Evolutionary conservation across 2,113 vertebrate species (phyloP).

Genomic region (Phocoena sinus): DNA sequence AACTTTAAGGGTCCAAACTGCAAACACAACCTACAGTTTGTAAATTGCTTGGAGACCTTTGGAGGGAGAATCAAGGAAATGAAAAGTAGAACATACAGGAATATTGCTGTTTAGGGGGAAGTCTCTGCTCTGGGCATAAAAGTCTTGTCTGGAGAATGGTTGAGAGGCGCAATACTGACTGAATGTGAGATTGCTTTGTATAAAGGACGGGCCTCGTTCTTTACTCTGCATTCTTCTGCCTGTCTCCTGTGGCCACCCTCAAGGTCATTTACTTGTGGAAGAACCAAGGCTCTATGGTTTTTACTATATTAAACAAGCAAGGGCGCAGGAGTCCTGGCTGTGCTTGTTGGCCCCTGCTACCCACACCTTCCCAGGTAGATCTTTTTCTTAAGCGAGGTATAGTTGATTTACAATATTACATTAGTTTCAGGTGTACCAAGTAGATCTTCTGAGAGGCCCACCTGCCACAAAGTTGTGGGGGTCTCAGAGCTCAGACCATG

Average conservation of each 20-base stretch:
- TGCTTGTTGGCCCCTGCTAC: not conserved
- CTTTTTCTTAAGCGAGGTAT: not conserved
- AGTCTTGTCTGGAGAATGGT: conserved; percentile 36
- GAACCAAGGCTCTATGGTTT: not conserved
- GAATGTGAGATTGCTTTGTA: conserved; percentile 28
- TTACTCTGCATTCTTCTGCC: not conserved
- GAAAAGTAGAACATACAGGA: conserved; percentile 59
- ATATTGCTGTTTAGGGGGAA: conserved; percentile 64
- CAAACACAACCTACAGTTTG: conserved; percentile 69
- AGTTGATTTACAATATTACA: not conserved
- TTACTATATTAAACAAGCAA: not conserved
- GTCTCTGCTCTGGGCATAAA: conserved; percentile 60
- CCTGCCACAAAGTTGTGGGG: not conserved
- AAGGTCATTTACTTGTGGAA: conserved; percentile 18
- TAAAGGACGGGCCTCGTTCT: not conserved
- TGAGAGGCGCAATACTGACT: not conserved
- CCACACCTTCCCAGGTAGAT: not conserved
- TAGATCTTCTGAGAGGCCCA: not conserved
- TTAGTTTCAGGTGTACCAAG: not conserved
- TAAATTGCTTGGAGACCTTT: conserved; percentile 75
- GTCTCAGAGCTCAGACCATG: not conserved
- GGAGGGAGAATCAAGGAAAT: conserved; percentile 57
- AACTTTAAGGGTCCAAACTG: conserved; percentile 54
- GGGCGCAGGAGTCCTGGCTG: not conserved
- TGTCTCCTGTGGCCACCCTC: conserved; percentile 1